phyloP scores from a whole-genome alignment of 2,113 vertebrate genomes.

The Peromyscus polionotus region DNA sequence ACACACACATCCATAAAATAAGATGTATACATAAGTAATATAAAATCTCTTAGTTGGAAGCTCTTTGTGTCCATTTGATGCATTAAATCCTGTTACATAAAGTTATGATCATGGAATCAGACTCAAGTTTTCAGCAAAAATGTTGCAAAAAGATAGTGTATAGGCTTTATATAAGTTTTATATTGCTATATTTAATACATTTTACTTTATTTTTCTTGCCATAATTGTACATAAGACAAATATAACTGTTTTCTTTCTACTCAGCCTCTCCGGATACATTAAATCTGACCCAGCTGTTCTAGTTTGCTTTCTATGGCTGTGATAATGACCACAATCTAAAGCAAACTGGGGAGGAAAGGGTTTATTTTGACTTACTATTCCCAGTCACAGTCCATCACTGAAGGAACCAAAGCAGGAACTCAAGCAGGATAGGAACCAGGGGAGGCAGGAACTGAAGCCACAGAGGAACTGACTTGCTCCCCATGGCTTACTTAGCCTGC shows the following conservation, averaged over 20 bases:
- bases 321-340: not conserved
- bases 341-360: not conserved
- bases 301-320: not conserved
- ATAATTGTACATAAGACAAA: conserved; percentile 14
- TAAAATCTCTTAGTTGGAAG: conserved; percentile 9
- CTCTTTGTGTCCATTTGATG: not conserved
- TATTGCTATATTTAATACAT: not conserved
- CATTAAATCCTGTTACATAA: not conserved
- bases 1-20: not conserved
- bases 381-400: not conserved
- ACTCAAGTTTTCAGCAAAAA: conserved; percentile 9
- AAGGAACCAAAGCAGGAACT: not conserved
- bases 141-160: not conserved
- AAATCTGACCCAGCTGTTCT: not conserved
- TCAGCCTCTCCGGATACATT: not conserved
- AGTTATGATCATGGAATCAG: not conserved
- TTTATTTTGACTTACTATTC: not conserved
- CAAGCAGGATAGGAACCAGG: not conserved
- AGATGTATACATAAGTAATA: not conserved
- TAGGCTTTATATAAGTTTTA: not conserved
- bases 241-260: not conserved
- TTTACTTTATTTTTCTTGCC: not conserved
- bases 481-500: not conserved
- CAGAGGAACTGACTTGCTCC: not conserved
- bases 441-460: not conserved